Base-by-base conservation (phyloP, 2,797 vertebrate species). In the Argya squamiceps region DNA sequence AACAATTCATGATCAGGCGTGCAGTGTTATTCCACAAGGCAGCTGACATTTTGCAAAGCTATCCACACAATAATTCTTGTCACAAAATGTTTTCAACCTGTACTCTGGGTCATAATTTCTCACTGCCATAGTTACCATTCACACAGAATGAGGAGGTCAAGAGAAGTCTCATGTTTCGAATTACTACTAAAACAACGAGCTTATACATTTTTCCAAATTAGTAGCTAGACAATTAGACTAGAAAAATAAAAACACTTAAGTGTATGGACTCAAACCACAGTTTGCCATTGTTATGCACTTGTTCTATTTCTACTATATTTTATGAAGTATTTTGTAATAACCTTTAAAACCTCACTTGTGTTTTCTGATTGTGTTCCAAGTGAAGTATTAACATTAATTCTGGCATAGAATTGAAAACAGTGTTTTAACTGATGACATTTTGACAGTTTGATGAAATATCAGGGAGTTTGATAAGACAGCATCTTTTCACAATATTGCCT, bases 11-110 rank as follows among this genome's bases (percentile, higher is more conserved):
- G 53, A 84, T 95, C 74, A 83, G 71, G 50, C 79, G 20, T 73
- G 59, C 89, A 93, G 86, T 95, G 80, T 94, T 97, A 87, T 77
- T 93, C 88, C 43, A 94, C 55, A 94, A 80, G 49, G 23, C 53
- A 86, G 78, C 37, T 89, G 76, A 92, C 88, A 96, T 96, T 93
- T 94, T 91, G 75, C 89, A 80, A 80, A 97, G 78, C 41, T 78
- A 79, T 78, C 84, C 39, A 76, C 74, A 70, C n/a, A 77, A 10
- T 81, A 70, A 74, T 47, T 92, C 18, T 73, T 44, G 27, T 79
- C 34, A 80, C 26, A 75, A 56, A 62, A 62, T 39, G 20, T 29
- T 58, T 44, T 18, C 26, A 34, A 3, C 11, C 30, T 44, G 26
- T 37, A 53, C 8, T 67, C 22, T 71, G 68, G 29, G 39, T 68